These are phyloP conservation scores for Diadegma fenestrale DNA, from an alignment of 2,888 invertebrate genomes.

Conservation along the genomic window DNA sequence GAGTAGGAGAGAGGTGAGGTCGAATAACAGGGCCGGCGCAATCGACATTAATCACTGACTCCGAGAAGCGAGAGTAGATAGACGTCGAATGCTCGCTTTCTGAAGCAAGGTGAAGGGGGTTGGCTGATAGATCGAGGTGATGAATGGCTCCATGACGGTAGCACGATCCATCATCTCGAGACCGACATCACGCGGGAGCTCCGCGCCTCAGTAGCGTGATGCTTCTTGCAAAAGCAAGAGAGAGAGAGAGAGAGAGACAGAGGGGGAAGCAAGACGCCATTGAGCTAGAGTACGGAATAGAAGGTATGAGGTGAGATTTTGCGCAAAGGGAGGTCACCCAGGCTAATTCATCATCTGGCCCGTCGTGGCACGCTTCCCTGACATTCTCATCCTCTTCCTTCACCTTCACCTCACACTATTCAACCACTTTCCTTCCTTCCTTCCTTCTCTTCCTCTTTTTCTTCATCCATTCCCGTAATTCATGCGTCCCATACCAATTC, in stretches of 20 bases:
- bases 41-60: constrained; percentile 84
- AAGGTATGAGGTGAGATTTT: constrained; percentile 80
- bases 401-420: constrained; percentile 15
- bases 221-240: constrained; percentile 43
- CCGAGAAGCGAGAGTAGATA: constrained; percentile 82
- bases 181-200: constrained; percentile 68
- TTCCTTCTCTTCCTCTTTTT: constrained; percentile 61
- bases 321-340: constrained; percentile 82
- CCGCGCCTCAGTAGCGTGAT: constrained; percentile 59
- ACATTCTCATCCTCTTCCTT: constrained; percentile 64
- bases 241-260: constrained; percentile 32
- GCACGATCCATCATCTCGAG: constrained; percentile 82
- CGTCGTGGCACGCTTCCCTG: constrained; percentile 74
- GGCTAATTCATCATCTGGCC: constrained; percentile 83
- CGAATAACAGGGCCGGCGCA: constrained; percentile 80
- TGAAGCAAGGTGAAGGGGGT: constrained; percentile 82
- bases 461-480: constrained; percentile 51
- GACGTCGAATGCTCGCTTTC: constrained; percentile 84
- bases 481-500: constrained; percentile 37
- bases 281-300: constrained; percentile 68
- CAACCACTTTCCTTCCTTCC: constrained; percentile 51
- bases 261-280: constrained; percentile 59
- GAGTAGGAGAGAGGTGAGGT: constrained; percentile 77
- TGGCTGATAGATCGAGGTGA: constrained; percentile 84
- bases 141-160: constrained; percentile 84